phyloP scores from a whole-genome alignment of 35 echinoderm and acorn worm species.

The Eucidaris tribuloides region DNA sequence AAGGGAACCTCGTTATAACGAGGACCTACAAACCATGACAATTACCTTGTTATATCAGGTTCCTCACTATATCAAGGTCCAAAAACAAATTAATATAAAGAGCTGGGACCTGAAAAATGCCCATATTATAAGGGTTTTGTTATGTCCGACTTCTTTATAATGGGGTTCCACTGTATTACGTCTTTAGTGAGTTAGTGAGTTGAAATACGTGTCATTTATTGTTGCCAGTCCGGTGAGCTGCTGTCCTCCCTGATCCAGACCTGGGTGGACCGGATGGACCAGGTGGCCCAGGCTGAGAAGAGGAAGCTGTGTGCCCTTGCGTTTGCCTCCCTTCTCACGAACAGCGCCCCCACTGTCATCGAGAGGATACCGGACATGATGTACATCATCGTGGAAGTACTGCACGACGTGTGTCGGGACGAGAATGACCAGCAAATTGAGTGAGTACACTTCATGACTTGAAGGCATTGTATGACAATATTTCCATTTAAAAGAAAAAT shows the following conservation, averaged over 20 bases:
- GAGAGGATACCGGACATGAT: slow-evolving; percentile 73
- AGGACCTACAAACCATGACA: no score
- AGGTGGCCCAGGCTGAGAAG: slow-evolving; percentile 70
- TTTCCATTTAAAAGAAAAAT: no score
- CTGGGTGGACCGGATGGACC: slow-evolving; percentile 83
- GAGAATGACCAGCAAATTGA: slow-evolving; percentile 74
- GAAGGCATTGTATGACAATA: no score
- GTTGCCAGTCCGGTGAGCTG: slow-evolving; percentile 59
- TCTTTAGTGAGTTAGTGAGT: no score
- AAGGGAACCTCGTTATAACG: no score
- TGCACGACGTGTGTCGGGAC: slow-evolving; percentile 91
- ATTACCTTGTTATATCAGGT: no score
- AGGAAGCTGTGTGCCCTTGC: slow-evolving; percentile 83
- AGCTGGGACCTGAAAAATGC: no score
- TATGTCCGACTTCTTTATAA: no score
- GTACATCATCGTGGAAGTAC: slow-evolving; percentile 78
- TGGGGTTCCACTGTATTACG: no score
- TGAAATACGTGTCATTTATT: neutral
- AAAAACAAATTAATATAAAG: no score
- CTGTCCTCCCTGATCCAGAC: slow-evolving; percentile 57
- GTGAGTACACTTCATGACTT: slow-evolving; percentile 40
- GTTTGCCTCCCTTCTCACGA: slow-evolving; percentile 54
- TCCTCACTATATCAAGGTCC: no score
- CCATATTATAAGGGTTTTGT: no score
- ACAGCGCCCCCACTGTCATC: slow-evolving; percentile 32